A percentile compares a stretch with the other conserved stretches of the same genome.
Conservation (phyloP, 2,888 invertebrate species). For the Tipula unca region DNA sequence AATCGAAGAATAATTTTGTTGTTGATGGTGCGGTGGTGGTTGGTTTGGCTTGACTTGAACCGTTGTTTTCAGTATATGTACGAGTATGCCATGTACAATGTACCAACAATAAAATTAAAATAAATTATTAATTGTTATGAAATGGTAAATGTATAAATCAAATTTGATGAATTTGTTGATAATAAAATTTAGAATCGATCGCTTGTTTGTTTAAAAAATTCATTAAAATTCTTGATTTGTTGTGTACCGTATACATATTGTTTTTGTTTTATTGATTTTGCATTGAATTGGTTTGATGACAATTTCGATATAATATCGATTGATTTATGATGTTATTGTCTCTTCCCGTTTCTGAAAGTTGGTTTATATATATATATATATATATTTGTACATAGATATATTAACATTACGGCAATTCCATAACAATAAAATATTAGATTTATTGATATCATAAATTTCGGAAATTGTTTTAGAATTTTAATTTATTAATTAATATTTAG, state of each 20-base stretch:
- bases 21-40: background rate
- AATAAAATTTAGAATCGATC: background rate
- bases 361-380: background rate
- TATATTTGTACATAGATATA: background rate
- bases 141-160: background rate
- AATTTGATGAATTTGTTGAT: background rate
- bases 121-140: conserved; percentile 8
- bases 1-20: background rate
- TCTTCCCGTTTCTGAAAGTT: background rate
- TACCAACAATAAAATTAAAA: background rate
- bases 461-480: background rate
- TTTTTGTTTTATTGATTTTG: background rate
- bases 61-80: background rate
- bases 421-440: background rate
- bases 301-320: background rate
- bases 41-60: background rate
- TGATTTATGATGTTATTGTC: background rate
- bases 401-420: background rate
- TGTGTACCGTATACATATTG: too few relatives aligned
- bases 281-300: background rate
- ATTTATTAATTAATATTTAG: conserved; percentile 1
- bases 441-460: background rate
- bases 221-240: background rate
- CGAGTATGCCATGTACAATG: background rate
- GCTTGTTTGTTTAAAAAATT: background rate